Conservation (phyloP, 2,113 vertebrate genomes). For the Aptenodytes patagonicus region DNA sequence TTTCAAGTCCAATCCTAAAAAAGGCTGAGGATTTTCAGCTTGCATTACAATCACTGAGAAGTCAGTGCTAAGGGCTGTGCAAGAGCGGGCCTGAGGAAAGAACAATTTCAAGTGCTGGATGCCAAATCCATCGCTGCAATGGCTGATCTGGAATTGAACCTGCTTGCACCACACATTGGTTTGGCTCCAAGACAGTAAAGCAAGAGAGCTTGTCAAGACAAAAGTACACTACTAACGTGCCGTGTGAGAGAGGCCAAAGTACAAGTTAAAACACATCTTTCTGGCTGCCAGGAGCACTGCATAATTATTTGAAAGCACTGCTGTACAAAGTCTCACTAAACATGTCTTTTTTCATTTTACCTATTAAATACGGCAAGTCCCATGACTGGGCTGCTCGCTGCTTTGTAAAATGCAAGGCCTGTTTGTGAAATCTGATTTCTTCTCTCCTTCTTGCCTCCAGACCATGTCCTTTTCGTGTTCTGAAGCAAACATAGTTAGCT, state of each 20-base stretch:
- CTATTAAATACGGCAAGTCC: background rate
- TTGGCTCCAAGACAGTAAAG: conserved; percentile 2
- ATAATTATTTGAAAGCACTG: background rate
- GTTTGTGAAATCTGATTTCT: background rate
- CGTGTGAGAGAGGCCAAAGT: background rate
- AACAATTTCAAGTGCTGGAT: background rate
- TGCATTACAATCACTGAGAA: background rate
- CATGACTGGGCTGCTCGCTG: background rate
- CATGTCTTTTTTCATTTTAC: conserved; percentile 3
- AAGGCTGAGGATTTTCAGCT: conserved; percentile 14
- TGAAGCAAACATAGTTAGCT: background rate
- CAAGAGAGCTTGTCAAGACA: conserved; percentile 21
- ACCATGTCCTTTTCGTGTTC: background rate
- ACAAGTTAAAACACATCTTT: conserved; percentile 44
- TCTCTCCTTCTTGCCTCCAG: background rate
- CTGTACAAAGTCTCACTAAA: background rate
- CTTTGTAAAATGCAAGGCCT: background rate
- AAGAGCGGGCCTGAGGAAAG: background rate
- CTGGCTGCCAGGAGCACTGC: background rate
- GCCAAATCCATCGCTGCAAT: background rate
- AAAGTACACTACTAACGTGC: background rate
- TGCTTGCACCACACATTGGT: background rate
- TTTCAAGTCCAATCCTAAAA: background rate
- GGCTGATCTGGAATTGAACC: conserved; percentile 8
- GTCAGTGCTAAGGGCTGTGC: background rate